Evolutionary conservation across 2,888 invertebrate species (phyloP).

Genomic region (Eilema depressum): DNA sequence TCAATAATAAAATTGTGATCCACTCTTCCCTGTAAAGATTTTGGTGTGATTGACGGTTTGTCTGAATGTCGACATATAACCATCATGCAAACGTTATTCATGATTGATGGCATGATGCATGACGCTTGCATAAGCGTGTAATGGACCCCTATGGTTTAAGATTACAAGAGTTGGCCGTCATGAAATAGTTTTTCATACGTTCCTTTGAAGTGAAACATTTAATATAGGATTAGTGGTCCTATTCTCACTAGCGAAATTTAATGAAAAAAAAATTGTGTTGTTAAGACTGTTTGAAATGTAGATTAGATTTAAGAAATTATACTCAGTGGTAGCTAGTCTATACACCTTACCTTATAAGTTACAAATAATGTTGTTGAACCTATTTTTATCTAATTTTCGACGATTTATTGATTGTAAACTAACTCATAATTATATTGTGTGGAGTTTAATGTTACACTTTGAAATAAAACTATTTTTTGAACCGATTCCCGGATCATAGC

Average conservation of each 20-base stretch:
- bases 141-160: too few relatives aligned
- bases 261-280: background rate
- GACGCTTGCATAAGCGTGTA: too few relatives aligned
- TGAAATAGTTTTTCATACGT: background rate
- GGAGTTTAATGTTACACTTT: background rate
- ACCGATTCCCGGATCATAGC: background rate
- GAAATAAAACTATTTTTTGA: background rate
- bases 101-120: too few relatives aligned
- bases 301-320: conserved; percentile 9
- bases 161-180: too few relatives aligned
- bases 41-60: too few relatives aligned
- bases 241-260: background rate
- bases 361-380: background rate
- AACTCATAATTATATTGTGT: background rate
- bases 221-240: background rate
- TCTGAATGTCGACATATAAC: too few relatives aligned
- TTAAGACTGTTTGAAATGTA: conserved; percentile 1
- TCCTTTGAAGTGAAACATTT: background rate
- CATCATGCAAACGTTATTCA: too few relatives aligned
- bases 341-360: background rate
- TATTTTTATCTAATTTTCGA: background rate
- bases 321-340: conserved; percentile 14
- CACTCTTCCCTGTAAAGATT: too few relatives aligned
- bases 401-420: background rate
- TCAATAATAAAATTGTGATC: too few relatives aligned